These are phyloP conservation scores for Otus sunia DNA, from an alignment of 2,113 vertebrate species.

Conservation along the genomic window DNA sequence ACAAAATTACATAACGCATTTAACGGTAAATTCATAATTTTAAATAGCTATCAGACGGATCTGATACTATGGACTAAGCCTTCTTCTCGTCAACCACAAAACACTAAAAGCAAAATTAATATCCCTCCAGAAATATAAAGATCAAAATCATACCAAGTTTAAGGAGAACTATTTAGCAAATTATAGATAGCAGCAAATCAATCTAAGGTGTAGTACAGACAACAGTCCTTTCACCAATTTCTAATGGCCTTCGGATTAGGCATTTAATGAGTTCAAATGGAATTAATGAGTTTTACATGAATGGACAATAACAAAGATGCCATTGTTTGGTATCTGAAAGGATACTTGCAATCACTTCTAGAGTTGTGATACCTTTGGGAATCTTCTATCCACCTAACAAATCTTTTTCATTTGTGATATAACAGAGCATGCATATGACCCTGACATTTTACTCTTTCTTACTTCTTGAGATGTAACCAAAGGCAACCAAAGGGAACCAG, in stretches of 20 bases:
- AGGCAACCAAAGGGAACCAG: background rate
- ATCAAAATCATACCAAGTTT: background rate
- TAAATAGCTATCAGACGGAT: background rate
- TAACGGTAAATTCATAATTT: background rate
- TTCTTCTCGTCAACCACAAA: background rate
- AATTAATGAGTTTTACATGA: background rate
- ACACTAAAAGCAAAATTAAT: background rate
- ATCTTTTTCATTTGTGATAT: background rate
- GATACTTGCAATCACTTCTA: background rate
- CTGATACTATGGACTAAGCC: background rate
- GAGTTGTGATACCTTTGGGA: background rate
- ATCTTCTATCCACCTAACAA: background rate
- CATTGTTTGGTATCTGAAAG: background rate
- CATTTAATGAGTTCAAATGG: background rate
- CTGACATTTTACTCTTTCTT: conserved; percentile 26
- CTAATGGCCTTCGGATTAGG: background rate
- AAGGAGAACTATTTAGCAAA: background rate
- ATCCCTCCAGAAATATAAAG: background rate
- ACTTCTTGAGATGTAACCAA: background rate
- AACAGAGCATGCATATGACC: background rate
- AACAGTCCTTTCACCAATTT: background rate
- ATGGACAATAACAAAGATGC: background rate
- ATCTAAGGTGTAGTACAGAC: background rate
- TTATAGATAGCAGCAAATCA: background rate
- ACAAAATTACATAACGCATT: background rate